Conservation (phyloP, 2,113 vertebrate species). For the Struthidea cinerea region DNA sequence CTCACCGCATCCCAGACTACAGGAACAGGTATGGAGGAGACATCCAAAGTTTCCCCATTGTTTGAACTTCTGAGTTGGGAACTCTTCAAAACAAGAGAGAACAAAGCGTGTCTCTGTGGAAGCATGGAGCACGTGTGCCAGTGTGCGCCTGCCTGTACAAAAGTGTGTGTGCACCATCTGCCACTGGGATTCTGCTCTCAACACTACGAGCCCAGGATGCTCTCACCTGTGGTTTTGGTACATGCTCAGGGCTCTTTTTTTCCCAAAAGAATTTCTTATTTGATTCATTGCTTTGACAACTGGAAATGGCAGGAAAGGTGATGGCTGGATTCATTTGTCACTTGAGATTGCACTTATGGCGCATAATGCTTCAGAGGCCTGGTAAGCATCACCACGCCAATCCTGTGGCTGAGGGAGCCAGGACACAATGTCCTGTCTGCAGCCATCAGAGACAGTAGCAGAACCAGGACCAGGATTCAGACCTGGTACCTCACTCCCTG, state of each 20-base stretch:
- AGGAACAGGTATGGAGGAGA: background rate
- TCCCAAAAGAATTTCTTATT: background rate
- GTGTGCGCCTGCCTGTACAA: background rate
- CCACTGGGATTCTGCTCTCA: background rate
- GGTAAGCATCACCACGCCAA: accelerated
- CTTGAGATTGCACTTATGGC: background rate
- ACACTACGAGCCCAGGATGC: background rate
- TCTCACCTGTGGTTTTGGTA: background rate
- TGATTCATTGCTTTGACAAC: background rate
- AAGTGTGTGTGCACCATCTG: background rate
- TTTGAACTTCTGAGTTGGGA: background rate
- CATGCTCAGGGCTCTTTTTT: background rate
- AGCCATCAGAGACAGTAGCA: background rate
- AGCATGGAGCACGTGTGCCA: background rate
- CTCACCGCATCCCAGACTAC: background rate
- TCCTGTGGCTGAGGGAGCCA: background rate
- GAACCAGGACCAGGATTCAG: background rate
- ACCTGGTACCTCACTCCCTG: background rate
- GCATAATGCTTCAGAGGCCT: background rate
- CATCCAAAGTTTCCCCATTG: background rate
- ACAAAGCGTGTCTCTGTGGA: background rate
- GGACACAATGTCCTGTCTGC: background rate
- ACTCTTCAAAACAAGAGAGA: background rate
- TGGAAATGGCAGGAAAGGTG: background rate
- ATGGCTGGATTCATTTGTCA: background rate